Conservation (phyloP, 2,888 invertebrate genomes). For the Tridacna crocea region DNA sequence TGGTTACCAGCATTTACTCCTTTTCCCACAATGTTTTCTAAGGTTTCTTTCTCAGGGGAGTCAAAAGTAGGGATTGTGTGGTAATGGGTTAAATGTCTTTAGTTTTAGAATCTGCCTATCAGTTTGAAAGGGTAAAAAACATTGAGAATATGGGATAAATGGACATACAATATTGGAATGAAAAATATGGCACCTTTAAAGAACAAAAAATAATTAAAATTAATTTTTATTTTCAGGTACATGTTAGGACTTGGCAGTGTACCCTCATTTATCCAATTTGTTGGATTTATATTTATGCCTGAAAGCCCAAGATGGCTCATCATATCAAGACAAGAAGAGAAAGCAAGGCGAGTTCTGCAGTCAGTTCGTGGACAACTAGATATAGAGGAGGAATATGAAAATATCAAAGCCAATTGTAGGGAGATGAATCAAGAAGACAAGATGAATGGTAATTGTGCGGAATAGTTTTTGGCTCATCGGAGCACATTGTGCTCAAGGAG, state of each 20-base stretch:
- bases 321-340: slow-evolving; percentile 78
- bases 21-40: slow-evolving; percentile 1
- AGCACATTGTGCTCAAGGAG: no score
- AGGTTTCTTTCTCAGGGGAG: no score
- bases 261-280: slow-evolving; percentile 85
- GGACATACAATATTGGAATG: no score
- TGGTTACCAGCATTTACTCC: not conserved
- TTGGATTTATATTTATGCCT: slow-evolving; percentile 86
- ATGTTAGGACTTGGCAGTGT: slow-evolving; percentile 86
- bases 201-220: no score
- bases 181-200: no score
- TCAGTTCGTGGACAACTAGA: slow-evolving; percentile 83
- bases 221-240: slow-evolving; percentile 81
- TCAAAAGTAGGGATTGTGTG: not conserved
- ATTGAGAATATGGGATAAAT: no score
- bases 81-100: not conserved
- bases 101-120: no score
- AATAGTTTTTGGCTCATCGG: no score
- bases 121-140: no score
- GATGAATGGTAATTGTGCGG: not conserved
- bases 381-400: slow-evolving; percentile 84
- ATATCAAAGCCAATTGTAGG: slow-evolving; percentile 80
- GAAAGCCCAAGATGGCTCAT: slow-evolving; percentile 86
- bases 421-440: slow-evolving; percentile 72
- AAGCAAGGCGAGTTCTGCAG: slow-evolving; percentile 82